Conservation (phyloP, 2,797 vertebrate species). For the Eulemur albifrons region DNA sequence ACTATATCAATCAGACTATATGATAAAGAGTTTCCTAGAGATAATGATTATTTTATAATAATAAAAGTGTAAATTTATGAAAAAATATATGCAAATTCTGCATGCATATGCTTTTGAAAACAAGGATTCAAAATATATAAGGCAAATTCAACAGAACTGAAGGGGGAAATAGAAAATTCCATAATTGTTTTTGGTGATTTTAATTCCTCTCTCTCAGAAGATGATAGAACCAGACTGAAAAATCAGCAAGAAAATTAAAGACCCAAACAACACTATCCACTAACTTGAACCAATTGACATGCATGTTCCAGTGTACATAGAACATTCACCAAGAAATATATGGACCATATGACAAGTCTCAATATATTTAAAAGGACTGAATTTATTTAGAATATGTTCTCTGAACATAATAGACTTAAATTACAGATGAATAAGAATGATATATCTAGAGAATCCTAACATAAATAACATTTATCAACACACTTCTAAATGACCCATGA, state of each 20-base stretch:
- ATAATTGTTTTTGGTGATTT: background rate
- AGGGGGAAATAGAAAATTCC: background rate
- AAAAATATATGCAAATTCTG: background rate
- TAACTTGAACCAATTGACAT: background rate
- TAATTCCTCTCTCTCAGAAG: background rate
- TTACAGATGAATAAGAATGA: background rate
- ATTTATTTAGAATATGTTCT: background rate
- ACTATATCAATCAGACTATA: background rate
- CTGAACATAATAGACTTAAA: background rate
- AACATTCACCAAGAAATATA: background rate
- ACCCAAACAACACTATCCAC: background rate
- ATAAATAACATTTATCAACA: background rate
- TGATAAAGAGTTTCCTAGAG: background rate
- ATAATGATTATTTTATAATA: background rate
- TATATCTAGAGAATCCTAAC: background rate
- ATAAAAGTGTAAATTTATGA: background rate
- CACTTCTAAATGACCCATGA: background rate
- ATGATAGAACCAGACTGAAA: background rate
- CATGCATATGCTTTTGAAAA: background rate
- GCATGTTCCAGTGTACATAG: background rate
- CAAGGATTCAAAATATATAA: background rate
- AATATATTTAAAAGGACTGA: background rate
- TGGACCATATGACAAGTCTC: background rate
- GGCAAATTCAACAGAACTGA: background rate
- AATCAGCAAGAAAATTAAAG: background rate